These are phyloP conservation scores for Neodiprion virginianus DNA, from an alignment of 1,140 invertebrate genomes.

Conservation along the genomic window DNA sequence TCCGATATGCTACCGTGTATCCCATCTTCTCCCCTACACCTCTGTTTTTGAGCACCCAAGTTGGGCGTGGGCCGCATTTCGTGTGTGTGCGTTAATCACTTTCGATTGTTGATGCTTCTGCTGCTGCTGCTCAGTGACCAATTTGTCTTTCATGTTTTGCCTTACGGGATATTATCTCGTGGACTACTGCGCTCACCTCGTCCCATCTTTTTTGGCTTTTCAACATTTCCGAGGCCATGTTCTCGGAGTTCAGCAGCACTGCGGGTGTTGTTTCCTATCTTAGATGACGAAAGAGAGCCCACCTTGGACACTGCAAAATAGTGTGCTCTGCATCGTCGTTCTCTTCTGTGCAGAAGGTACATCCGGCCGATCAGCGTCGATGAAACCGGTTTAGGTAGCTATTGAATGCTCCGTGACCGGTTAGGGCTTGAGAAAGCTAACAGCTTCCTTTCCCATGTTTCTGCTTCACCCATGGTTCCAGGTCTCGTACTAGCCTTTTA, in stretches of 20 bases:
- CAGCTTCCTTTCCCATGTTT: slow-evolving; percentile 26
- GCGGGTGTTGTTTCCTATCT: not conserved
- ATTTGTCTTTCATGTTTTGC: slow-evolving; percentile 4
- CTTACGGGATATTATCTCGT: not conserved
- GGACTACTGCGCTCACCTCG: not conserved
- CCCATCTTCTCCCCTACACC: too few species aligned
- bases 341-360: not conserved
- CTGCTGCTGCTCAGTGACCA: not conserved
- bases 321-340: not conserved
- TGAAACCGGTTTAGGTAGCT: slow-evolving; percentile 34
- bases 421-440: slow-evolving; percentile 31
- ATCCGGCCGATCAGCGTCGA: not conserved
- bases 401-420: slow-evolving; percentile 29
- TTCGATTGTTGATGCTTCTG: not conserved
- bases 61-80: too few species aligned
- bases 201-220: not conserved
- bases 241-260: not conserved
- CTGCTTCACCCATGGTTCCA: slow-evolving; percentile 28
- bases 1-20: too few species aligned
- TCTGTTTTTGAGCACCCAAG: too few species aligned
- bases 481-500: slow-evolving; percentile 22
- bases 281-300: not conserved
- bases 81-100: not conserved
- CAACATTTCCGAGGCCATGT: not conserved
- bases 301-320: slow-evolving; percentile 11